These are phyloP conservation scores for Pangasius djambal DNA, from an alignment of 2,797 vertebrate genomes.

Conservation along the genomic window DNA sequence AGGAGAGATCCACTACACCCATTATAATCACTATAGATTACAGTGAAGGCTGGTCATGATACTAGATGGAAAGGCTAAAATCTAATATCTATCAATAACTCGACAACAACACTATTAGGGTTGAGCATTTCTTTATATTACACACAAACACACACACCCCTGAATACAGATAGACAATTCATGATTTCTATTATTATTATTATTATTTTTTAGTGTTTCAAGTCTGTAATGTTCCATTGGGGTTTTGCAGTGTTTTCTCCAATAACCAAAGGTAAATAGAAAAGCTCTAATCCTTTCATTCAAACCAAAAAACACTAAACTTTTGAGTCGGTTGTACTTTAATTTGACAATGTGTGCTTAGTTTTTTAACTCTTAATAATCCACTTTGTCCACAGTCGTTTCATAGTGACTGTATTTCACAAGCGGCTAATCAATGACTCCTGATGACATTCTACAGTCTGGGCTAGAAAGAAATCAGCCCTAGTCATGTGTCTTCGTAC, in stretches of 20 bases:
- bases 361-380: neutral
- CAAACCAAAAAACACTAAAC: neutral
- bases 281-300: neutral
- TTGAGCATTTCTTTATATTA: neutral
- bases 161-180: neutral
- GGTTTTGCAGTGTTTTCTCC: too few species aligned
- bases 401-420: neutral
- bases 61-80: neutral
- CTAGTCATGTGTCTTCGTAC: neutral
- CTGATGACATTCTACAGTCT: neutral
- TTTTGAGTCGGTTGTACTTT: neutral
- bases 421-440: neutral
- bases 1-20: neutral
- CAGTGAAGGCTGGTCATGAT: neutral
- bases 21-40: neutral
- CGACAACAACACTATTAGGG: neutral
- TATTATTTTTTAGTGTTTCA: neutral
- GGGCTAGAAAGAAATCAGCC: neutral
- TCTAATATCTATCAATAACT: constrained; percentile 1
- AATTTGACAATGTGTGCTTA: neutral
- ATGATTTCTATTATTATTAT: too few species aligned
- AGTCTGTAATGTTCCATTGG: neutral
- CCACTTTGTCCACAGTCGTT: neutral
- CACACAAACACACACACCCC: neutral
- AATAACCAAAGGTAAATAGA: neutral